phyloP scores from a whole-genome alignment of 2,888 invertebrate species.

The Mamestra brassicae region DNA sequence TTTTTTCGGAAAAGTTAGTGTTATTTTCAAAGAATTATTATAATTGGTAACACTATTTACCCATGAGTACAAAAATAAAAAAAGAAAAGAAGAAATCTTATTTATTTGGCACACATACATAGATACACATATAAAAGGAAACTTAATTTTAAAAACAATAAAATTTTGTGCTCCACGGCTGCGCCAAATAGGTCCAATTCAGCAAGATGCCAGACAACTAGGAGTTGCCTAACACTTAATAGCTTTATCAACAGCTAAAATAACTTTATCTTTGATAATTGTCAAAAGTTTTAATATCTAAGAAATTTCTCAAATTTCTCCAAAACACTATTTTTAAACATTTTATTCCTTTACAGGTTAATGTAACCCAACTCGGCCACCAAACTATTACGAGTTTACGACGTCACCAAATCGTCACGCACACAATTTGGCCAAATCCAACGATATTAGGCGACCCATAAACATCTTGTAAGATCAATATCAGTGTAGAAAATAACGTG shows the following conservation, averaged over 20 bases:
- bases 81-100: too few relatives aligned
- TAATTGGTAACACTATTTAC: too few relatives aligned
- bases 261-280: background rate
- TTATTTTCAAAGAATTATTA: too few relatives aligned
- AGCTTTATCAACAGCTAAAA: background rate
- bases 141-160: too few relatives aligned
- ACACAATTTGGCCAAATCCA: constrained; percentile 33
- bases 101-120: too few relatives aligned
- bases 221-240: too few relatives aligned
- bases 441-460: constrained; percentile 47
- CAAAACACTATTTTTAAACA: constrained; percentile 17
- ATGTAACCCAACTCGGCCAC: constrained; percentile 24
- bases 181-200: too few relatives aligned
- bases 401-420: constrained; percentile 50
- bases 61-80: too few relatives aligned
- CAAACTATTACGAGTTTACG: constrained; percentile 26
- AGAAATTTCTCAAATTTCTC: background rate
- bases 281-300: background rate
- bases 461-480: constrained; percentile 63
- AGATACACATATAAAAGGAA: too few relatives aligned
- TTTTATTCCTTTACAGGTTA: constrained; percentile 12
- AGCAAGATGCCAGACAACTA: too few relatives aligned
- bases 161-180: too few relatives aligned
- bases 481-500: constrained; percentile 57
- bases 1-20: too few relatives aligned